Evolutionary conservation across 2,113 vertebrate species (phyloP), one percentile per base, ranked within the genome.

Genomic region (Shinisaurus crocodilurus): DNA sequence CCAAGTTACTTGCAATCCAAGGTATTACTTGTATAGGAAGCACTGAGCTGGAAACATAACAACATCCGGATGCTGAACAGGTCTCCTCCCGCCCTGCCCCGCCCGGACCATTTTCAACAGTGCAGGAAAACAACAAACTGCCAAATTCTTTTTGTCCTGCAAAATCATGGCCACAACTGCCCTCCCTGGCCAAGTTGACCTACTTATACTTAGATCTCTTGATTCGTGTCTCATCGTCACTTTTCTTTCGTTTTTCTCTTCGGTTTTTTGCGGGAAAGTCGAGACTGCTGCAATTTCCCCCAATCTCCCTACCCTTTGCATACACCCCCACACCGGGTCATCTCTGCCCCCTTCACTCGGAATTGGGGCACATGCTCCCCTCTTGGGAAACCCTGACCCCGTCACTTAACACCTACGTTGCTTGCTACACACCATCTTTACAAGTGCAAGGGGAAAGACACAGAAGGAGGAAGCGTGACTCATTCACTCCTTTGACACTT

Each of bases 381-480:
- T 20, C 27, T 2, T n/a, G 40, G 75, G 57, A 48, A 80, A 67
- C 7, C 43, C 75, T 67, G 29, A 81, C 43, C 86, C 85, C 91
- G 88, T 85, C 91, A 50, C 88, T 89, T 13, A 13, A 87, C 72
- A 86, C 92, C 80, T 0, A 3, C 89, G 89, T 67, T 70, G 18
- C 86, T 37, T 0, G 0, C 63, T 2, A 5, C 45, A 27, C 3
- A 0, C 0, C 45, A 67, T 79, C 9, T 0, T 0, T 0, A 60
- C 84, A 0, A 0, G 40, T 45, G 18, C 23, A 0, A 0, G 69
- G 85, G 88, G 89, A 85, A 93, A 63, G 16, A 67, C 88, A 6
- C 60, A 1, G 5, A 91, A 79, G 40, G 76, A 48, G 29, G 34
- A 95, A 0, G 0, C 37, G 88, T 93, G 93, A 94, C 86, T 93